A percentile compares a stretch with the other conserved stretches of the same genome.
phyloP scores from a whole-genome alignment of 1,140 invertebrate species.

The Camponotus pennsylvanicus region DNA sequence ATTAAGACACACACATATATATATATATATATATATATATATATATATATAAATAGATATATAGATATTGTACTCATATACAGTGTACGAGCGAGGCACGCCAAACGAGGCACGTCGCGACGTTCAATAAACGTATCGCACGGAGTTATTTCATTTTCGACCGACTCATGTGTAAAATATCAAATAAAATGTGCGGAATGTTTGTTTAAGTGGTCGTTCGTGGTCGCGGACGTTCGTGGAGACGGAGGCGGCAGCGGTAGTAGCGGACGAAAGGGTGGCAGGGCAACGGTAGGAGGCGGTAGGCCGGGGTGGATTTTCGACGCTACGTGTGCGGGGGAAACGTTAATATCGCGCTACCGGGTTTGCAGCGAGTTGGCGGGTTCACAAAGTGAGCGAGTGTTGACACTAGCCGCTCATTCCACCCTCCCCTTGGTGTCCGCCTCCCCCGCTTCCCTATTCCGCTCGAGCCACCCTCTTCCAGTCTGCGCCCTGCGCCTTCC shows the following conservation, averaged over 20 bases:
- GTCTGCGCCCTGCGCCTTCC: conserved; percentile 65
- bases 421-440: conserved; percentile 27
- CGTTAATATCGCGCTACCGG: conserved; percentile 83
- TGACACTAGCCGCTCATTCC: conserved; percentile 83
- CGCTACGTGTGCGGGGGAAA: conserved; percentile 73
- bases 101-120: conserved; percentile 37
- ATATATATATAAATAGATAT: too few species aligned
- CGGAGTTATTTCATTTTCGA: conserved; percentile 78
- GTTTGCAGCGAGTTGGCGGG: conserved; percentile 80
- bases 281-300: conserved; percentile 26
- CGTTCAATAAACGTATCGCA: conserved; percentile 74
- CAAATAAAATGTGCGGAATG: conserved; percentile 80
- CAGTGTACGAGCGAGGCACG: not conserved
- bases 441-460: conserved; percentile 25
- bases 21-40: not conserved
- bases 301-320: conserved; percentile 62
- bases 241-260: conserved; percentile 13
- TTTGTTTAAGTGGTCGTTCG: conserved; percentile 80
- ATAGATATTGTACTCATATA: too few species aligned
- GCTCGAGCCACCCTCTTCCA: conserved; percentile 65
- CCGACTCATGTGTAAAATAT: conserved; percentile 82
- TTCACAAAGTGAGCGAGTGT: conserved; percentile 85
- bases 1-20: not conserved
- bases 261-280: conserved; percentile 11
- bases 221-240: conserved; percentile 54